These are phyloP conservation scores for Plebejus melissa DNA, from an alignment of 2,888 invertebrate species.

Conservation along the genomic window DNA sequence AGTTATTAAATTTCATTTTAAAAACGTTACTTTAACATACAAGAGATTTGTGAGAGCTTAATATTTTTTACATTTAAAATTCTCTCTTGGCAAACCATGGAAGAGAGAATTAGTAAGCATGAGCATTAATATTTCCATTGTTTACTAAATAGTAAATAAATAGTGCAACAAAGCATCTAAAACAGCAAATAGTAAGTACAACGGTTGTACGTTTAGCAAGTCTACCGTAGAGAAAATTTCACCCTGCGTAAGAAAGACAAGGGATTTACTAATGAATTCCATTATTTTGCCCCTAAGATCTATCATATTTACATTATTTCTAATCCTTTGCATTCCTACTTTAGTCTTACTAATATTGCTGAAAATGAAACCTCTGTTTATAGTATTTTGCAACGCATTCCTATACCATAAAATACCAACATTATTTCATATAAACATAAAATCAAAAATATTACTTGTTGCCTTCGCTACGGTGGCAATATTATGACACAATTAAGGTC, in stretches of 20 bases:
- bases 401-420: not conserved
- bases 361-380: too few species aligned
- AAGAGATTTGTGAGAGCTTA: not conserved
- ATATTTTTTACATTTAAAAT: not conserved
- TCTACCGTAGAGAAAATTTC: too few species aligned
- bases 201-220: too few species aligned
- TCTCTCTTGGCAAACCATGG: not conserved
- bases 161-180: not conserved
- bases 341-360: too few species aligned
- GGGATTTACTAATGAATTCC: too few species aligned
- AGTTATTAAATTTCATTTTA: slow-evolving; percentile 2
- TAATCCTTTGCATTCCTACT: too few species aligned
- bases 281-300: too few species aligned
- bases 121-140: not conserved
- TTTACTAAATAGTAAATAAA: not conserved
- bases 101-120: not conserved
- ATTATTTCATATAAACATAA: not conserved
- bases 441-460: slow-evolving; percentile 1
- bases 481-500: slow-evolving; percentile 16
- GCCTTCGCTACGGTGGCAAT: not conserved
- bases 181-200: too few species aligned
- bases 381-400: not conserved
- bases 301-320: too few species aligned
- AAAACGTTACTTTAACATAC: slow-evolving; percentile 5
- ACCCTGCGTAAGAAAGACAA: too few species aligned